These are phyloP conservation scores for Cephus cinctus DNA, from an alignment of 1,140 invertebrate genomes.

Conservation along the genomic window DNA sequence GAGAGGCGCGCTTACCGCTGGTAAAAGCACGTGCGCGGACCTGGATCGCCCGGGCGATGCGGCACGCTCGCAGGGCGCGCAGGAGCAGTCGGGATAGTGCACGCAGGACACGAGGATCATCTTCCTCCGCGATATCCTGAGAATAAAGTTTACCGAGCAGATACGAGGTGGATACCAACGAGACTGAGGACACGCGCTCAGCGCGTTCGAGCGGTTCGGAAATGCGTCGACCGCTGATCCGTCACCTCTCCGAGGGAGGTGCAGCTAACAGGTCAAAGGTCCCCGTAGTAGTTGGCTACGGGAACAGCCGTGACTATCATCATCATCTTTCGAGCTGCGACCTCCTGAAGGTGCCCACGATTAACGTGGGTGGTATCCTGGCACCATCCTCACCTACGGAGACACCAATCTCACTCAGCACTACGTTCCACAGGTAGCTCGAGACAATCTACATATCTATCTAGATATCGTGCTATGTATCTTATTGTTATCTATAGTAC, in stretches of 20 bases:
- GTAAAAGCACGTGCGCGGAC: too few species aligned
- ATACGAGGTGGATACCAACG: too few species aligned
- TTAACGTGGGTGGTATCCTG: conserved; percentile 31
- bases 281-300: conserved; percentile 27
- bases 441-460: too few species aligned
- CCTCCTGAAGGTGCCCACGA: conserved; percentile 44
- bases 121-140: not conserved
- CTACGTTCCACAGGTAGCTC: conserved; percentile 45
- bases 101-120: conserved; percentile 1
- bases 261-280: conserved; percentile 34
- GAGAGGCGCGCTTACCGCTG: too few species aligned
- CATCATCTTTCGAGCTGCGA: conserved; percentile 48
- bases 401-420: conserved; percentile 27
- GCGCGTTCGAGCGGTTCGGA: conserved; percentile 3
- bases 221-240: conserved; percentile 48
- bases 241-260: conserved; percentile 50
- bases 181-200: too few species aligned
- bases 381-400: conserved; percentile 42
- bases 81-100: conserved; percentile 10
- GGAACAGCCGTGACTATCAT: conserved; percentile 43
- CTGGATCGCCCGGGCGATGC: too few species aligned
- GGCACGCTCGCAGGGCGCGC: conserved; percentile 1
- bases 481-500: too few species aligned
- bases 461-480: too few species aligned
- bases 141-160: not conserved